Base-by-base conservation (phyloP, 2,888 invertebrate species). In the Antitype chi region DNA sequence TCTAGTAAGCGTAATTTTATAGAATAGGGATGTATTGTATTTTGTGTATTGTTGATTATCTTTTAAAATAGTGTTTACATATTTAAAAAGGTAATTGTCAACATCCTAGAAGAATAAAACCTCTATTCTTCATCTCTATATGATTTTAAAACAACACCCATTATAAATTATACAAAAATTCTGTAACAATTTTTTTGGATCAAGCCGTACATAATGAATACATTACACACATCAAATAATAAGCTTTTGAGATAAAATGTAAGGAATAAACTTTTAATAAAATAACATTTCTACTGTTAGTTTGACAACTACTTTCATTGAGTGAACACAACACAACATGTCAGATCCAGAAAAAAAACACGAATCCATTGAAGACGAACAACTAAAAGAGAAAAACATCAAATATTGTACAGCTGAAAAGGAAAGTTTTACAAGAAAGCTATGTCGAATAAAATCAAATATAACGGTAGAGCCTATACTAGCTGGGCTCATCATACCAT, bases 381-480 rank as follows among this genome's bases (percentile, higher is more conserved):
- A 94, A 11, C 84, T 95, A 23, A 90, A 92, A 59, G 90, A 92
- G 55, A 90, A 90, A 72, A 87, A 89, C 80, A 76, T 64, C 25
- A 83, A 87, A 70, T 86, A 86, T 71, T 60, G 85, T 57, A 82
- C 74, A 55, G 74, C 85, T 55, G 86, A 94, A 80, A 92, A 96
- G 1, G 97, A 97, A 95, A 95, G 94, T 13, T 94, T 97, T 80
- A 90, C 92, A 23, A 95, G 97, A 86, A 97, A 97, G 89, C 94
- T 97, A 90, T 92, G 93, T 74, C 96, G 97, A 84, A 88, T 98
- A 63, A 96, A 95, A 85, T 92, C 93, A 23, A 97, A 97, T 90
- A 97, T 98, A 82, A 97, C 98, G 4, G 98, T 98, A 1, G 98
- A 98, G 89, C 98, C 98, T 0, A 97, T 98, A 94, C 92, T 98